A percentile compares a stretch with the other conserved stretches of the same genome.
These are phyloP conservation scores for Volucella inanis DNA, from an alignment of 2,888 invertebrate genomes.

Conservation along the genomic window DNA sequence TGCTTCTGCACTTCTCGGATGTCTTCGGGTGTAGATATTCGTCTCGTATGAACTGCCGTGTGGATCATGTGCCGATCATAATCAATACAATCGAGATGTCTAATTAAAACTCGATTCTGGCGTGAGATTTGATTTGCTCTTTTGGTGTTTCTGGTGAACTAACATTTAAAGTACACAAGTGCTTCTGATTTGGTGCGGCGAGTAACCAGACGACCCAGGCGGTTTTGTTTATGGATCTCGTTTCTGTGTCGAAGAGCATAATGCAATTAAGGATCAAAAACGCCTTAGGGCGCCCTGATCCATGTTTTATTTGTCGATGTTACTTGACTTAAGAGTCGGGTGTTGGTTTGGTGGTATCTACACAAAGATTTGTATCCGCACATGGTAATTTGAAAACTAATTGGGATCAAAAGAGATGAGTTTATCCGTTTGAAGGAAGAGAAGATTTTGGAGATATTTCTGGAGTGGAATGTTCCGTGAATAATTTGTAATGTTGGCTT, in stretches of 20 bases:
- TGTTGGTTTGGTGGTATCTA: conserved; percentile 23
- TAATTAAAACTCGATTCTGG: conserved; percentile 69
- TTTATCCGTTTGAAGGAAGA: neutral
- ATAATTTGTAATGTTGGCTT: conserved; percentile 9
- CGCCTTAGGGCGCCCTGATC: conserved; percentile 61
- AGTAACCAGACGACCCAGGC: neutral
- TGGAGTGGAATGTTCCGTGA: conserved; percentile 1
- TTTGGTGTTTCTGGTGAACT: neutral
- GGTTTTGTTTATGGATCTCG: conserved; percentile 11
- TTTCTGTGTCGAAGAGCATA: conserved; percentile 43
- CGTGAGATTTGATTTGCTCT: conserved; percentile 58
- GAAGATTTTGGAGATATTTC: neutral
- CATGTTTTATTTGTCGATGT: conserved; percentile 69
- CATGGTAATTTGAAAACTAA: conserved; percentile 37
- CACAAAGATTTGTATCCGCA: neutral
- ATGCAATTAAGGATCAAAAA: conserved; percentile 59
- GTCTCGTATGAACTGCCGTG: conserved; percentile 18
- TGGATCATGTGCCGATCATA: conserved; percentile 74
- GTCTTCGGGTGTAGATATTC: conserved; percentile 23
- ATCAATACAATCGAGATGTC: conserved; percentile 69
- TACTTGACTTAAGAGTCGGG: conserved; percentile 43
- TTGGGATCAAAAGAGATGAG: conserved; percentile 37
- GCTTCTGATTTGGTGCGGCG: conserved; percentile 18
- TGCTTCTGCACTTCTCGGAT: neutral
- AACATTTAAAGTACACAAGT: neutral